phyloP scores from a whole-genome alignment of 2,113 vertebrate species.

The Myxocyprinus asiaticus region DNA sequence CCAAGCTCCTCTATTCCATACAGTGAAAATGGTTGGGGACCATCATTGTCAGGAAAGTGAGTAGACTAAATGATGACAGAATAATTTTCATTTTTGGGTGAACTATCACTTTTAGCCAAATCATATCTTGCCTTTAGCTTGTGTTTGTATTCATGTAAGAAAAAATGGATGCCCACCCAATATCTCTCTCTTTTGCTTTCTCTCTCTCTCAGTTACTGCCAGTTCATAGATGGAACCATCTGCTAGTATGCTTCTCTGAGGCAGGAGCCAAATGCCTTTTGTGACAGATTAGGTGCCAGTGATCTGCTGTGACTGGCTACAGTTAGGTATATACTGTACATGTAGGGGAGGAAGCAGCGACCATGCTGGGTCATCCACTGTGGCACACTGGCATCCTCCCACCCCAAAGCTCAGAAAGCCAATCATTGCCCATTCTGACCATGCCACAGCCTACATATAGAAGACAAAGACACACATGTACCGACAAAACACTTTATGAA shows the following conservation, averaged over 20 bases:
- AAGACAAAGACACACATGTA: background rate
- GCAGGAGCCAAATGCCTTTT: conserved; percentile 11
- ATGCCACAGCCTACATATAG: background rate
- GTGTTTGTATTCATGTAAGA: too few species aligned
- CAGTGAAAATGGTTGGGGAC: too few species aligned
- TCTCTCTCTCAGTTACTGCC: background rate
- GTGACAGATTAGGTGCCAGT: conserved; percentile 8
- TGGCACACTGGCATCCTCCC: conserved; percentile 5
- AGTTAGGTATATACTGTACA: background rate
- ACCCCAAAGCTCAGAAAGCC: conserved; percentile 1
- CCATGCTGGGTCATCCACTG: background rate
- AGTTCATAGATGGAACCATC: conserved; percentile 23
- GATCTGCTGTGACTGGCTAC: background rate
- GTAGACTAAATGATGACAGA: too few species aligned
- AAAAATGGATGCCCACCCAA: too few species aligned
- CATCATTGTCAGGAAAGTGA: too few species aligned
- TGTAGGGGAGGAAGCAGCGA: background rate
- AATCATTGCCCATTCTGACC: background rate
- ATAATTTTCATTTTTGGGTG: too few species aligned
- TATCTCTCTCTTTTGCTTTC: background rate
- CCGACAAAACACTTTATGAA: background rate
- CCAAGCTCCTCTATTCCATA: too few species aligned
- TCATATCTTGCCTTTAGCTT: too few species aligned
- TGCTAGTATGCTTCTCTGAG: conserved; percentile 21
- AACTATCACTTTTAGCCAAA: too few species aligned